Conservation (phyloP, 2,888 invertebrate genomes). For the Theretra japonica region DNA sequence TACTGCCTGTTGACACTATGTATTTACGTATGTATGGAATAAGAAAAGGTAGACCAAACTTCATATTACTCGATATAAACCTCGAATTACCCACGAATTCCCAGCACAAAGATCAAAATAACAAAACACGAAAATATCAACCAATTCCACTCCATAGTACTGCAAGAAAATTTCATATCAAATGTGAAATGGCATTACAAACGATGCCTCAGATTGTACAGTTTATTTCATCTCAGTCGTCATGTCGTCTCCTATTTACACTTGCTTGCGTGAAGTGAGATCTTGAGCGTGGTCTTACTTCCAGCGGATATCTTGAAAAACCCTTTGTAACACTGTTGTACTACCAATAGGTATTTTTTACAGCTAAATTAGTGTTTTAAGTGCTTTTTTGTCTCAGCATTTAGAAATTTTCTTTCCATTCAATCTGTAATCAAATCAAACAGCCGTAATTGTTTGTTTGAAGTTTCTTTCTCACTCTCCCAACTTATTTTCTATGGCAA, state of each 20-base stretch:
- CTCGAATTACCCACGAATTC: background rate
- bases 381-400: too few relatives aligned
- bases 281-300: constrained; percentile 42
- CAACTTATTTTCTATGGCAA: too few relatives aligned
- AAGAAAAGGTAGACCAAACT: too few relatives aligned
- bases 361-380: too few relatives aligned
- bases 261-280: constrained; percentile 60
- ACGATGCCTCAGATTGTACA: constrained; percentile 73
- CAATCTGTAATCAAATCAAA: too few relatives aligned
- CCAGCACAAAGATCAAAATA: too few relatives aligned
- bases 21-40: too few relatives aligned
- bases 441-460: too few relatives aligned
- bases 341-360: too few relatives aligned
- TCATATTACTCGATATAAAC: background rate
- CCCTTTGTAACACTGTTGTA: background rate
- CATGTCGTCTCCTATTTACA: constrained; percentile 79
- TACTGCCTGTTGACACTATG: too few relatives aligned
- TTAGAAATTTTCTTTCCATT: too few relatives aligned
- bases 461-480: too few relatives aligned
- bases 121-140: background rate
- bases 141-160: constrained; percentile 34
- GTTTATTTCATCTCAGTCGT: constrained; percentile 77
- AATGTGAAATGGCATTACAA: constrained; percentile 65
- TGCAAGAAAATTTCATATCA: constrained; percentile 57
- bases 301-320: constrained; percentile 38